Conservation (phyloP, 2,888 invertebrate species). For the Halictus ligatus region DNA sequence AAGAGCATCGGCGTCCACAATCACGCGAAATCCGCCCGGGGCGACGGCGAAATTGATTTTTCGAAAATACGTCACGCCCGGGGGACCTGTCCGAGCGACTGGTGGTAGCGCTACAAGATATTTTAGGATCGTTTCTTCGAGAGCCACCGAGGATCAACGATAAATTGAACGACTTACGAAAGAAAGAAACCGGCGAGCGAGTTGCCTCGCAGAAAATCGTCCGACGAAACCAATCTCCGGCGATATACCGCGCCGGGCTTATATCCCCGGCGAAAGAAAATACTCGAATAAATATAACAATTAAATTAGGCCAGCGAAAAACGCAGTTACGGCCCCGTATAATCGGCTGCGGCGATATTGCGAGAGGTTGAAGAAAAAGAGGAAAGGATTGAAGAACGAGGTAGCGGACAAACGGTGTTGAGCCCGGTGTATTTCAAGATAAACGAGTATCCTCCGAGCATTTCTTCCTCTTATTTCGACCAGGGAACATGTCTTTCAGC, state of each 20-base stretch:
- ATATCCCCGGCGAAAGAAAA: not conserved
- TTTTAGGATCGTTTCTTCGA: conserved; percentile 41
- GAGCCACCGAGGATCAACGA: conserved; percentile 55
- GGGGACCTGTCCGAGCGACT: conserved; percentile 37
- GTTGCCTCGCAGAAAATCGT: conserved; percentile 25
- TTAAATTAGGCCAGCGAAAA: not conserved
- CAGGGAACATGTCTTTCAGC: conserved; percentile 36
- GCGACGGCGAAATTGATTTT: conserved; percentile 72
- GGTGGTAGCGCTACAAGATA: conserved; percentile 40
- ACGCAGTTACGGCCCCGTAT: not conserved
- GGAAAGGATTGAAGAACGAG: conserved; percentile 44
- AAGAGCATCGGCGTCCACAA: conserved; percentile 52
- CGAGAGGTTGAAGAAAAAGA: conserved; percentile 27
- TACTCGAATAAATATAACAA: not conserved
- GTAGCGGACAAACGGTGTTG: conserved; percentile 50
- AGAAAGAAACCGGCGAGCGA: conserved; percentile 25
- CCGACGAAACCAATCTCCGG: conserved; percentile 12
- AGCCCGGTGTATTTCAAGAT: conserved; percentile 47
- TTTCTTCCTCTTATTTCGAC: conserved; percentile 32
- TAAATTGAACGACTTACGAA: conserved; percentile 59
- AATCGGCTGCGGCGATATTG: conserved; percentile 13
- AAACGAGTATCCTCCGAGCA: conserved; percentile 50
- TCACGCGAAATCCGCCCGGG: conserved; percentile 43
- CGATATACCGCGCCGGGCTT: not conserved
- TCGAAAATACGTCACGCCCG: conserved; percentile 65